A percentile compares a stretch with the other conserved stretches of the same genome.
These are phyloP conservation scores for Chesias legatella DNA, from an alignment of 2,888 invertebrate genomes.

Conservation along the genomic window DNA sequence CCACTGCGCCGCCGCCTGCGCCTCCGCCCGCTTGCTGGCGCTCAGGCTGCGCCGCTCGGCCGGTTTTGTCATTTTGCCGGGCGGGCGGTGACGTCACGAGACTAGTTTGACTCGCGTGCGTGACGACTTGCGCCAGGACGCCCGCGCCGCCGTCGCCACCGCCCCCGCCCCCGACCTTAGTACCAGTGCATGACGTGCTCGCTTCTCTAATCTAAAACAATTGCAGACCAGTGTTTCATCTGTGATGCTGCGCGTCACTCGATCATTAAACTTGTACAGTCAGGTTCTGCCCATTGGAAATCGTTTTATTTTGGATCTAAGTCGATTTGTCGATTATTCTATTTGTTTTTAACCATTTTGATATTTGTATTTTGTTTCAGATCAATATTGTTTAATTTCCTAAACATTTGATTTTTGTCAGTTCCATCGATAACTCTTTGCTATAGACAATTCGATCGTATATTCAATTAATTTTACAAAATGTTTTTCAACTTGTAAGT, in stretches of 20 bases:
- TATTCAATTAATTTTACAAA: no score
- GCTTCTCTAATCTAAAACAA: slow-evolving; percentile 46
- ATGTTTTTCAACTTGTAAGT: slow-evolving; percentile 50
- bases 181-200: slow-evolving; percentile 71
- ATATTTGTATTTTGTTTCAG: no score
- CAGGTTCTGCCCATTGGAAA: neutral
- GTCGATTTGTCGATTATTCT: no score
- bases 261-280: slow-evolving; percentile 24
- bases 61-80: slow-evolving; percentile 78
- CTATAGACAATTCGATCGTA: no score
- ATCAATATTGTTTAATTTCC: slow-evolving; percentile 27
- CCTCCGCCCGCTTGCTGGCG: slow-evolving; percentile 54
- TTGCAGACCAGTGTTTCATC: slow-evolving; percentile 32
- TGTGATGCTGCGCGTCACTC: slow-evolving; percentile 22
- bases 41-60: slow-evolving; percentile 62
- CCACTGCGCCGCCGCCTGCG: slow-evolving; percentile 64
- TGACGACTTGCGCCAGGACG: slow-evolving; percentile 73
- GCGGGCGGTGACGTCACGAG: slow-evolving; percentile 75
- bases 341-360: no score
- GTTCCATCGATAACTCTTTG: no score
- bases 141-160: slow-evolving; percentile 51
- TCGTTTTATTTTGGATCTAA: slow-evolving; percentile 17
- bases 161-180: slow-evolving; percentile 71
- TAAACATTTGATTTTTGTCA: no score
- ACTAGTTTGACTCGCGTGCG: slow-evolving; percentile 77